A percentile compares a stretch with the other conserved stretches of the same genome.
Conservation (phyloP, 2,113 vertebrate genomes). For the Gopherus flavomarginatus region DNA sequence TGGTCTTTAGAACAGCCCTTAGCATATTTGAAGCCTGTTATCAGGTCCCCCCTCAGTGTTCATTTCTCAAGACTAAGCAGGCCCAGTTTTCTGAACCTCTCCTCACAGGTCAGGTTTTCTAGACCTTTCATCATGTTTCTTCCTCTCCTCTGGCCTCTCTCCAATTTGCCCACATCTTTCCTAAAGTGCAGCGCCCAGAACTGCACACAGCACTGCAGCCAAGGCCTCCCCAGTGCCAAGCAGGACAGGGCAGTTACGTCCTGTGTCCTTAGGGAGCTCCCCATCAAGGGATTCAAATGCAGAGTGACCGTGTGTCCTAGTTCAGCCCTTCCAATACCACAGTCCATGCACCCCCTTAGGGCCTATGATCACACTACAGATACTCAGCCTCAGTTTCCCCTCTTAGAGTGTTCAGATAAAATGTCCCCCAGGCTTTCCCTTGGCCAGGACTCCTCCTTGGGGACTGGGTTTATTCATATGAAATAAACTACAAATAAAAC, state of each 20-base stretch:
- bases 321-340: too few relatives aligned
- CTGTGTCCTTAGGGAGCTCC: not conserved
- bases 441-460: not conserved
- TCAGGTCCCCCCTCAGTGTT: not conserved
- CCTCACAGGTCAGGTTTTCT: not conserved
- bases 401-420: not conserved
- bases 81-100: not conserved
- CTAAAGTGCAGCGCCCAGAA: not conserved
- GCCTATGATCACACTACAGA: not conserved
- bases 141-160: not conserved
- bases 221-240: too few relatives aligned
- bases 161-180: not conserved
- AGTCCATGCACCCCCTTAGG: too few relatives aligned
- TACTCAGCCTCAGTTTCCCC: not conserved
- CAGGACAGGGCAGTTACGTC: not conserved
- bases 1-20: not conserved
- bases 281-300: too few relatives aligned
- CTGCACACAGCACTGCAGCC: not conserved
- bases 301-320: too few relatives aligned
- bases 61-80: not conserved
- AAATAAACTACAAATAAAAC: not conserved
- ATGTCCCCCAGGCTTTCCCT: not conserved
- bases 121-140: not conserved
- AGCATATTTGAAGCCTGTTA: not conserved
- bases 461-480: not conserved